Percentiles rank a stretch among this genome's conserved stretches.
Conservation (phyloP, 2,888 invertebrate species). For the Machimus rusticus region DNA sequence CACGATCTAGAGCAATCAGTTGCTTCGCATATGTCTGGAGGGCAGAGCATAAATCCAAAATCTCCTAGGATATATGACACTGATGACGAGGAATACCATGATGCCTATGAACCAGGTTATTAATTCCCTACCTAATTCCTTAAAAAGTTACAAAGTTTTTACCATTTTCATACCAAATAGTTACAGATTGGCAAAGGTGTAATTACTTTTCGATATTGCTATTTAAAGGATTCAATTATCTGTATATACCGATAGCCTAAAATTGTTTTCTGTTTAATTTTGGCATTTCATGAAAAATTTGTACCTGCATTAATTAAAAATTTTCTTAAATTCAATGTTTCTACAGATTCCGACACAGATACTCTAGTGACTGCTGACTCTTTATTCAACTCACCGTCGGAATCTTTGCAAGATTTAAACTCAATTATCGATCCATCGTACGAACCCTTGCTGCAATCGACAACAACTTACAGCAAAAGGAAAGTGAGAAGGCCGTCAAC, state of each 20-base stretch:
- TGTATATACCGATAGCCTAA: neutral
- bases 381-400: conserved; percentile 50
- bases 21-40: conserved; percentile 66
- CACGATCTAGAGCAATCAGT: conserved; percentile 73
- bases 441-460: conserved; percentile 40
- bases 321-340: neutral
- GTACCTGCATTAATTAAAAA: neutral
- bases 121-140: neutral
- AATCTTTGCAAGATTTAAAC: conserved; percentile 49
- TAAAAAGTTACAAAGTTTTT: neutral
- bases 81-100: conserved; percentile 61
- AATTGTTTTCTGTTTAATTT: neutral
- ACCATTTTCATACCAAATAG: neutral
- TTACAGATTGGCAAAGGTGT: neutral
- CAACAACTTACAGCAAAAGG: conserved; percentile 31
- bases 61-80: conserved; percentile 58
- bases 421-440: conserved; percentile 40
- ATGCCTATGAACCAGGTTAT: conserved; percentile 60
- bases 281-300: neutral
- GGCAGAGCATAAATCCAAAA: conserved; percentile 50
- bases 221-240: neutral
- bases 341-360: conserved; percentile 64
- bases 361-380: conserved; percentile 57
- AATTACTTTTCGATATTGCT: neutral
- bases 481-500: conserved; percentile 45